These are phyloP conservation scores for Bilobella aurantiaca DNA, from an alignment of 1,140 invertebrate species.

Conservation along the genomic window DNA sequence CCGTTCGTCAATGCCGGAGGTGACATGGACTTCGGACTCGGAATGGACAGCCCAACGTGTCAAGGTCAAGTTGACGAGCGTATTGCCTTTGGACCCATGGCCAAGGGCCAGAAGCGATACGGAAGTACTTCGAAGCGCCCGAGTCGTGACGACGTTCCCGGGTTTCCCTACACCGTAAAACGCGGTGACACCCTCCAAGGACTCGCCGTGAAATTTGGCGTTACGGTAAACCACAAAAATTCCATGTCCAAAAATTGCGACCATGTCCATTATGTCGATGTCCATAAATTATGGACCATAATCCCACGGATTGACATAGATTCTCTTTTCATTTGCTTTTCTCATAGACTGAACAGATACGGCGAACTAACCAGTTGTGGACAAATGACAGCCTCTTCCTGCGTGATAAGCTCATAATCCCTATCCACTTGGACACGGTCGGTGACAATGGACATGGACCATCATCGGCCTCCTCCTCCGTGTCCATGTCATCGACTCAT, in stretches of 20 bases:
- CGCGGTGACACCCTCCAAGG: constrained; percentile 82
- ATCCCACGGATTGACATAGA: constrained; percentile 9
- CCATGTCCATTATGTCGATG: constrained; percentile 14
- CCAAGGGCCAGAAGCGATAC: constrained; percentile 73
- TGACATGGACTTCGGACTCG: constrained; percentile 22
- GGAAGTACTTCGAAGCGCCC: constrained; percentile 65
- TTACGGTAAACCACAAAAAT: constrained; percentile 57
- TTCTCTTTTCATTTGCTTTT: no score
- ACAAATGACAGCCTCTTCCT: constrained; percentile 80
- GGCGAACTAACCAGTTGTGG: constrained; percentile 73
- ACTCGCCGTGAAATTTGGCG: constrained; percentile 80
- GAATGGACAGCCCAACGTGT: constrained; percentile 7
- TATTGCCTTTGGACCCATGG: constrained; percentile 69
- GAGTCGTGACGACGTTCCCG: constrained; percentile 52
- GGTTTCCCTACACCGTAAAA: constrained; percentile 67
- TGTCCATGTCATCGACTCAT: constrained; percentile 40
- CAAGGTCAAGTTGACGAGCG: constrained; percentile 61
- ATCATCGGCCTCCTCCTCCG: not conserved
- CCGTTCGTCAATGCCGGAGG: constrained; percentile 27
- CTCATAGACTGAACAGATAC: constrained; percentile 85
- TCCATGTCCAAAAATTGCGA: no score
- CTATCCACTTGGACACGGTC: constrained; percentile 36
- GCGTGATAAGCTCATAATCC: constrained; percentile 67
- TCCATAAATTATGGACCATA: constrained; percentile 17
- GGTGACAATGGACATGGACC: constrained; percentile 13